Conservation (phyloP, 2,888 invertebrate genomes). For the Plebejus argus region DNA sequence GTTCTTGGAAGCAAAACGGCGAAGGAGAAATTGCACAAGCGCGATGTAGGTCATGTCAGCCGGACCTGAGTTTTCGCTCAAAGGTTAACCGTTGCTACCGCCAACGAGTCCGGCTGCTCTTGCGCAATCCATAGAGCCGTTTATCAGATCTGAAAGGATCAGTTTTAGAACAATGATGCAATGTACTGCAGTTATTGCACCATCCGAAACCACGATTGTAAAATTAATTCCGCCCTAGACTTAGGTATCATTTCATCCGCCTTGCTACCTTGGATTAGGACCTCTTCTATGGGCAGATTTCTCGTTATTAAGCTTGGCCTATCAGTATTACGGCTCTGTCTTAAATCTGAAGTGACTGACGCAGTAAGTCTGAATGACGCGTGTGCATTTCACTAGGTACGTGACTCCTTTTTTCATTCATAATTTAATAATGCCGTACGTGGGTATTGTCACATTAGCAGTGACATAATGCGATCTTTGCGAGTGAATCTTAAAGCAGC, state of each 20-base stretch:
- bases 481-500: no score
- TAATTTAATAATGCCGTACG: neutral
- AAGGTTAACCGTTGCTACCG: conserved; percentile 69
- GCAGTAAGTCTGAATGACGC: neutral
- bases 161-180: conserved; percentile 54
- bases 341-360: neutral
- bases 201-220: conserved; percentile 1
- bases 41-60: conserved; percentile 76
- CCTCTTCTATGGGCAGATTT: neutral
- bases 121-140: conserved; percentile 72
- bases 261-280: no score
- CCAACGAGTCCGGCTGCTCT: conserved; percentile 67
- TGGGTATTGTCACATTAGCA: neutral
- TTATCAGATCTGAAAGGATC: conserved; percentile 72
- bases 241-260: neutral
- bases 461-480: neutral
- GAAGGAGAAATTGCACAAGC: conserved; percentile 78
- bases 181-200: conserved; percentile 33
- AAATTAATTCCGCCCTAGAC: neutral
- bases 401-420: conserved; percentile 25
- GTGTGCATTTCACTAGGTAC: neutral
- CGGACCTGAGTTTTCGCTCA: conserved; percentile 77
- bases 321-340: neutral
- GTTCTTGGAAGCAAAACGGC: conserved; percentile 69
- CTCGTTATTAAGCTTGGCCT: neutral